Evolutionary conservation across 2,113 vertebrate species (phyloP), one percentile per base, ranked within the genome.

Genomic region (Nematolebias whitei): DNA sequence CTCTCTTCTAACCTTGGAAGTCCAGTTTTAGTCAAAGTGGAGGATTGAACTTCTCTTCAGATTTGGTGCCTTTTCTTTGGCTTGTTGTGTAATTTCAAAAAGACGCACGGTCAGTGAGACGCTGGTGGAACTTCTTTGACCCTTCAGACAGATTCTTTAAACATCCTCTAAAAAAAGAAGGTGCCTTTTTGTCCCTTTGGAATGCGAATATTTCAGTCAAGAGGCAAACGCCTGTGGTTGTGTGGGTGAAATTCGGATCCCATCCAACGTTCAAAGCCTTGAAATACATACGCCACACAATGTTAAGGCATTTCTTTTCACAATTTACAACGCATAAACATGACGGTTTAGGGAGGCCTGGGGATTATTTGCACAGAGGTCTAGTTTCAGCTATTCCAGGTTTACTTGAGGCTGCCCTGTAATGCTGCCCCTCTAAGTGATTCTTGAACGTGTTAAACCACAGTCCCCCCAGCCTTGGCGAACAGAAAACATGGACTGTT

Each of bases 261-360:
- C 85, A 54, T 88, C 84, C 87, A 87, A 79, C 64, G 85, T 87
- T 87, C 84, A 88, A 89, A 90, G 85, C 86, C 78, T 85, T 86
- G 90, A 88, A 89, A 90, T 88, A 87, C 85, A 86, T 78, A 84
- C 57, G 83, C 84, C 86, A 80, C 87, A 88, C 85, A 88, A 80
- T 86, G 90, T 85, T 80, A 74, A 87, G 83, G 87, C 88, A 83
- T 89, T 90, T 86, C 79, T 88, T 84, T 82, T 85, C 79, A 88
- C 83, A 79, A 88, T 88, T 87, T 88, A 88, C 86, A 89, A 91
- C 81, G 84, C 71, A 87, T 86, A 86, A 86, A 87, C 89, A 90
- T 60, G 52, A 76, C 61, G 83, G 79, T 87, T 88, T 86, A 86
- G 68, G 76, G 85, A 88, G 73, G 77, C 81, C 85, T 59, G 29